These are phyloP conservation scores for Syrphus vitripennis DNA, from an alignment of 2,888 invertebrate species.

Conservation along the genomic window DNA sequence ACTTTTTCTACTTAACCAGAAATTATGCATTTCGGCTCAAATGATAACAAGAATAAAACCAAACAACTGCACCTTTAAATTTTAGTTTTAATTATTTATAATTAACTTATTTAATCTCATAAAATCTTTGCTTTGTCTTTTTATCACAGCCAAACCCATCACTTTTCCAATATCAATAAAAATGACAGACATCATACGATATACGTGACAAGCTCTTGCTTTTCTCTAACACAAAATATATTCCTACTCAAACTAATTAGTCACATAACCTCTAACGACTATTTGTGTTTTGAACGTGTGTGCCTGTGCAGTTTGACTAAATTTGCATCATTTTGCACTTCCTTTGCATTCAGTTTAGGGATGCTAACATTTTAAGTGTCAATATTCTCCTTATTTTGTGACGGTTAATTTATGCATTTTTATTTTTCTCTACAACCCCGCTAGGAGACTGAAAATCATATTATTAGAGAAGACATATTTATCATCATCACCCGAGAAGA, in stretches of 20 bases:
- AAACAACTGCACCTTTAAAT: too few relatives aligned
- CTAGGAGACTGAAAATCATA: neutral
- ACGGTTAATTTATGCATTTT: conserved; percentile 37
- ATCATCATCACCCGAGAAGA: conserved; percentile 10
- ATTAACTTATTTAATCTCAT: too few relatives aligned
- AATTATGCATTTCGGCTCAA: too few relatives aligned
- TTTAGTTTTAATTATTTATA: too few relatives aligned
- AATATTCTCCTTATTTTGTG: conserved; percentile 34
- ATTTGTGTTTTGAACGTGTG: neutral
- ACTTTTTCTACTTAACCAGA: too few relatives aligned
- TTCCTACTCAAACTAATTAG: neutral
- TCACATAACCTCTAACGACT: neutral
- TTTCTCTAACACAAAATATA: neutral
- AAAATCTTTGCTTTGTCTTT: neutral
- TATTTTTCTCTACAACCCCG: neutral
- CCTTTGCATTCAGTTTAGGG: conserved; percentile 7
- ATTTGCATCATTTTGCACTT: conserved; percentile 20
- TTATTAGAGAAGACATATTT: conserved; percentile 2
- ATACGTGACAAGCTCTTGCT: neutral
- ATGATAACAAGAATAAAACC: too few relatives aligned
- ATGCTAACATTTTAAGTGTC: conserved; percentile 26
- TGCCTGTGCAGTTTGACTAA: neutral
- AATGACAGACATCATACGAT: neutral
- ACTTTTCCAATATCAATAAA: neutral
- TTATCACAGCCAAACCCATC: neutral